A percentile compares a stretch with the other conserved stretches of the same genome.
Conservation (phyloP, 2,888 invertebrate species). For the Spodoptera littoralis region DNA sequence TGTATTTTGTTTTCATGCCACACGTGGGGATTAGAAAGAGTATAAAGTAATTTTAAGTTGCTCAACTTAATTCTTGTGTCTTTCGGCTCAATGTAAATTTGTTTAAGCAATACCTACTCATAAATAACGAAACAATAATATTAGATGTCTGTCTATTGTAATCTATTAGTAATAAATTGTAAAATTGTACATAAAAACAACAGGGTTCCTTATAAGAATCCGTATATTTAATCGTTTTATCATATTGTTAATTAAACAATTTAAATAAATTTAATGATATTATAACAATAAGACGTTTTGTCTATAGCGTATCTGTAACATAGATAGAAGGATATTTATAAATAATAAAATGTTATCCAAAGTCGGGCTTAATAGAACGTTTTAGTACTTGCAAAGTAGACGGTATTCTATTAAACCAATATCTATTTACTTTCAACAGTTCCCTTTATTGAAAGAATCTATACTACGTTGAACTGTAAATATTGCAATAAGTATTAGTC, state of each 20-base stretch:
- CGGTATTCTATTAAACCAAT: conserved; percentile 37
- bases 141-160: conserved; percentile 52
- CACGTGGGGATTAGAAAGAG: conserved; percentile 18
- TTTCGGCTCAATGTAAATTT: conserved; percentile 58
- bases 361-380: conserved; percentile 62
- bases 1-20: conserved; percentile 11
- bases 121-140: conserved; percentile 67
- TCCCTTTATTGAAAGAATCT: conserved; percentile 43
- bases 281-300: conserved; percentile 46
- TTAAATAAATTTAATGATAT: conserved; percentile 39
- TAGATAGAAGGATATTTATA: conserved; percentile 55
- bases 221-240: conserved; percentile 54
- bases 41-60: conserved; percentile 50
- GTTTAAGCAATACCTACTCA: conserved; percentile 58
- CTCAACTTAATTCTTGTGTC: conserved; percentile 48
- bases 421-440: conserved; percentile 33
- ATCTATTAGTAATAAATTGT: conserved; percentile 40
- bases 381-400: conserved; percentile 54
- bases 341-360: conserved; percentile 50
- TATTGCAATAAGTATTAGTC: conserved; percentile 60
- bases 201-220: conserved; percentile 73
- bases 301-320: conserved; percentile 51
- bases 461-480: conserved; percentile 56
- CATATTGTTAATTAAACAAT: conserved; percentile 46
- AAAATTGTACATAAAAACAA: conserved; percentile 59